Evolutionary conservation across 2,113 vertebrate genomes (phyloP).

Genomic region (Tor tambroides): DNA sequence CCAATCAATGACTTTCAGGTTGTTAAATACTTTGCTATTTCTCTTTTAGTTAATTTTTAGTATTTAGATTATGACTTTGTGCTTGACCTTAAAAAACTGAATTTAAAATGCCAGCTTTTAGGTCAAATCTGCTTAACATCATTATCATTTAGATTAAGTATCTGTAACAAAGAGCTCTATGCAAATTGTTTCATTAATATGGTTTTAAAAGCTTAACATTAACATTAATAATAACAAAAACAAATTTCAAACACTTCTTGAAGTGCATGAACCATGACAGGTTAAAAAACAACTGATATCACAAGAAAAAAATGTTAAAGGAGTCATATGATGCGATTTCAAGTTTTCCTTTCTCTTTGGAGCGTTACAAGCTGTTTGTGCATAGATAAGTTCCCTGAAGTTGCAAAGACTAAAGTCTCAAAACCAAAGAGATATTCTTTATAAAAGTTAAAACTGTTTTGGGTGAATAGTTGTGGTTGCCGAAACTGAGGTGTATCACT

Average conservation of each 20-base stretch:
- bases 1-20: slow-evolving; percentile 25
- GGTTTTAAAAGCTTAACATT: not conserved
- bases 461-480: too few species aligned
- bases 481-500: too few species aligned
- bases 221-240: not conserved
- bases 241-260: not conserved
- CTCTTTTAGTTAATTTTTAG: not conserved
- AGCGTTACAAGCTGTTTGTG: too few species aligned
- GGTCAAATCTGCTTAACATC: not conserved
- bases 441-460: too few species aligned
- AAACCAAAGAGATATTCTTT: too few species aligned
- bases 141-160: not conserved
- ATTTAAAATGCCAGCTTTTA: not conserved
- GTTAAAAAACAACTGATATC: not conserved
- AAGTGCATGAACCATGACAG: not conserved
- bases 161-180: not conserved
- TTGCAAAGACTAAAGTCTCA: too few species aligned
- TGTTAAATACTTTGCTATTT: slow-evolving; percentile 16
- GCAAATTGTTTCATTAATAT: not conserved
- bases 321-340: too few species aligned
- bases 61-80: not conserved
- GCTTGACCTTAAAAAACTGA: not conserved
- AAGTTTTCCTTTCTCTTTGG: too few species aligned
- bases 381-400: too few species aligned
- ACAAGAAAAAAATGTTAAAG: too few species aligned